These are phyloP conservation scores for Psilopsiagon aurifrons DNA, from an alignment of 2,113 vertebrate species.

Conservation along the genomic window DNA sequence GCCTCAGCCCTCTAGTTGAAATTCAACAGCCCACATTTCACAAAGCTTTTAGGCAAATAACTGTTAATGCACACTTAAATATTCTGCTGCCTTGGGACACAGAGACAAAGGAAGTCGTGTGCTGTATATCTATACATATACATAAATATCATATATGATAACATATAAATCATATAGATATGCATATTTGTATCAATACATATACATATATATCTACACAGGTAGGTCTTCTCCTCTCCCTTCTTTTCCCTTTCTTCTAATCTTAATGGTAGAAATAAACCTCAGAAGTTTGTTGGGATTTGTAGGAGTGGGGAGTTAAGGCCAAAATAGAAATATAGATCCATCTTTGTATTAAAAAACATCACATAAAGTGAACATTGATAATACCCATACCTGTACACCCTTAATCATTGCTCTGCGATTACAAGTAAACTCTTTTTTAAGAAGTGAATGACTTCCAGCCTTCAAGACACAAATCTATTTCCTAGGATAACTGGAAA, in stretches of 20 bases:
- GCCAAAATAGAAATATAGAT: not conserved
- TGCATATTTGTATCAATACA: no score
- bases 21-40: not conserved
- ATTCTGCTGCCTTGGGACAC: not conserved
- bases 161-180: not conserved
- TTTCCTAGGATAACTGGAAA: not conserved
- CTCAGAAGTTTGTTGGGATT: not conserved
- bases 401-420: not conserved
- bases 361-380: not conserved
- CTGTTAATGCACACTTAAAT: not conserved
- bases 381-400: not conserved
- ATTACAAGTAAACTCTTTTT: not conserved
- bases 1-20: not conserved
- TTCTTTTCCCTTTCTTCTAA: not conserved
- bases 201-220: not conserved
- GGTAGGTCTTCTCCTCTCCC: not conserved
- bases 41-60: not conserved
- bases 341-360: not conserved
- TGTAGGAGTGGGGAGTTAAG: not conserved
- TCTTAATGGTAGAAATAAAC: not conserved
- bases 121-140: not conserved
- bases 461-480: not conserved
- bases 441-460: not conserved
- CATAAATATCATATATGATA: not conserved
- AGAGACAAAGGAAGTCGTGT: not conserved